A percentile compares a stretch with the other conserved stretches of the same genome.
Evolutionary conservation across 2,797 vertebrate species (phyloP).

Genomic region (Pelobates cultripes): DNA sequence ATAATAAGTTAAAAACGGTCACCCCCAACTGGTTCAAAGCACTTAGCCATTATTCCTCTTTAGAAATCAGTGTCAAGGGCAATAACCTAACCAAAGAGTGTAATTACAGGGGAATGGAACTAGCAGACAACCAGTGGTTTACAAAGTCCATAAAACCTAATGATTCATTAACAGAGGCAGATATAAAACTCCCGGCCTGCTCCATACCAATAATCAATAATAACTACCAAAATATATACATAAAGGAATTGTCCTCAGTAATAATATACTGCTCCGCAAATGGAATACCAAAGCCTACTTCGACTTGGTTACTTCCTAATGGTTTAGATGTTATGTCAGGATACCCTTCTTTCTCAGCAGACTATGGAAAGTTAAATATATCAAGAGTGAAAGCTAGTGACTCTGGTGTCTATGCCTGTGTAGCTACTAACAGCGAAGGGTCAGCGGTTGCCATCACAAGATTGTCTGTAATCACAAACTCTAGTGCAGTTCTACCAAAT

Average conservation of each 20-base stretch:
- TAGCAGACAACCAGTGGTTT: conserved; percentile 49
- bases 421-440: conserved; percentile 47
- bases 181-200: background rate
- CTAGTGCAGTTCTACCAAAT: background rate
- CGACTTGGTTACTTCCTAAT: conserved; percentile 48
- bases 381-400: background rate
- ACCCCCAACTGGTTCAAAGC: conserved; percentile 40
- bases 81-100: conserved; percentile 54
- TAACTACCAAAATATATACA: conserved; percentile 41
- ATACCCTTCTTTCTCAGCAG: background rate
- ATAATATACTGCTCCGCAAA: conserved; percentile 14
- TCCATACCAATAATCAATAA: conserved; percentile 14
- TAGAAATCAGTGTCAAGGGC: conserved; percentile 19
- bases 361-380: conserved; percentile 20
- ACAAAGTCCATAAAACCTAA: conserved; percentile 30
- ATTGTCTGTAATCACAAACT: background rate
- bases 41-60: conserved; percentile 25
- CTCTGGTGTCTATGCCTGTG: conserved; percentile 43
- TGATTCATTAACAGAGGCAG: background rate
- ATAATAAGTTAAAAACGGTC: conserved; percentile 36
- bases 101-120: conserved; percentile 25
- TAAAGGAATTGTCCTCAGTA: conserved; percentile 21
- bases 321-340: background rate
- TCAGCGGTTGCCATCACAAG: conserved; percentile 32
- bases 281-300: conserved; percentile 35